Evolutionary conservation across 2,113 vertebrate species (phyloP).

Genomic region (Agapornis roseicollis): DNA sequence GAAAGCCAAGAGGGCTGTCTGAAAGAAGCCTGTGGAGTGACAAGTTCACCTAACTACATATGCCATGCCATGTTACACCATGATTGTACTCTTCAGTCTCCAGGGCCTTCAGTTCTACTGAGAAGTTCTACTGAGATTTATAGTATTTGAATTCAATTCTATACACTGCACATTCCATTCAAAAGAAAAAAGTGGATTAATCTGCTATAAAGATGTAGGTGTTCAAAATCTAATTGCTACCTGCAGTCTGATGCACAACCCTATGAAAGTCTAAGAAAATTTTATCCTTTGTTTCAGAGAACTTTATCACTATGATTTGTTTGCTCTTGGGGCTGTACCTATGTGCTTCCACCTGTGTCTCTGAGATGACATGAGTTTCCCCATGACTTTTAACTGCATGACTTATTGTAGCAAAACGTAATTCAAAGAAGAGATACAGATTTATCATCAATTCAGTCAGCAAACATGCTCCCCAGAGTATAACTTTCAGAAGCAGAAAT

Average conservation of each 20-base stretch:
- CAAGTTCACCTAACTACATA: neutral
- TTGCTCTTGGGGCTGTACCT: neutral
- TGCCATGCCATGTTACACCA: neutral
- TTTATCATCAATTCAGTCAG: neutral
- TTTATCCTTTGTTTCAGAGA: neutral
- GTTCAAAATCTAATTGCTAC: neutral
- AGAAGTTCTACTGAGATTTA: neutral
- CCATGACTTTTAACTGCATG: neutral
- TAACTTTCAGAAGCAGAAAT: neutral
- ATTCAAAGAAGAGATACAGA: neutral
- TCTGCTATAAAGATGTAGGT: neutral
- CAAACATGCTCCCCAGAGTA: accelerated
- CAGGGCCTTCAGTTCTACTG: neutral
- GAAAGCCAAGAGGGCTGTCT: neutral
- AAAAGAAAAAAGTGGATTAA: neutral
- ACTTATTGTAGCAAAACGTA: neutral
- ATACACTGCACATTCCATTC: neutral
- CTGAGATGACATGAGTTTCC: neutral
- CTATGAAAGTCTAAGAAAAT: neutral
- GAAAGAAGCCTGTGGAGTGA: neutral
- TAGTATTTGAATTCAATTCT: neutral
- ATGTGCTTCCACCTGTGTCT: neutral
- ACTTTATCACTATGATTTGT: neutral
- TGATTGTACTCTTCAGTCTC: neutral
- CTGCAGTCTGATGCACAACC: neutral